These are phyloP conservation scores for Harpalus rufipes DNA, from an alignment of 2,888 invertebrate species.

Conservation along the genomic window DNA sequence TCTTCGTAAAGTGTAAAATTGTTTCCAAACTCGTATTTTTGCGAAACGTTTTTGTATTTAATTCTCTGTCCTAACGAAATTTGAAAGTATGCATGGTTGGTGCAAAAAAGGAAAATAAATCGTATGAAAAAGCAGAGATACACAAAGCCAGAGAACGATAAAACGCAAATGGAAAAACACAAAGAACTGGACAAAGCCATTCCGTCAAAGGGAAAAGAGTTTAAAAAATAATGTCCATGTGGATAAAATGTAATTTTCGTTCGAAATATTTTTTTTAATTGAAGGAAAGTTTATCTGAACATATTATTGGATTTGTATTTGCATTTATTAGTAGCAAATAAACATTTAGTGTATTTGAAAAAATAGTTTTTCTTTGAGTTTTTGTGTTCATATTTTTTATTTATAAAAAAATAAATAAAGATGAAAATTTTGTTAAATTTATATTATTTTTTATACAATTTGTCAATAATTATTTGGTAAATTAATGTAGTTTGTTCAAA, in stretches of 20 bases:
- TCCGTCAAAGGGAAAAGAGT: conserved; percentile 8
- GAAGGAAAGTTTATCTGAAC: background rate
- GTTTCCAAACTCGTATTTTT: background rate
- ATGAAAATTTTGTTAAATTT: no score
- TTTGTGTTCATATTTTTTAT: no score
- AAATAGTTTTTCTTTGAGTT: no score
- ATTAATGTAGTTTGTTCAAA: no score
- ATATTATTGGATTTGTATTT: background rate
- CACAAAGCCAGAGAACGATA: conserved; percentile 54
- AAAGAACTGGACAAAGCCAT: conserved; percentile 46
- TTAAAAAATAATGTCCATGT: conserved; percentile 32
- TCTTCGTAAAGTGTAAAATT: background rate
- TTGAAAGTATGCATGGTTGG: conserved; percentile 5
- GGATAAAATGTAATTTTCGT: conserved; percentile 36
- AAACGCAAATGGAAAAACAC: conserved; percentile 53
- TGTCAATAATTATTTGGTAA: no score
- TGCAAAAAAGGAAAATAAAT: conserved; percentile 38
- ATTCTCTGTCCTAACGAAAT: background rate
- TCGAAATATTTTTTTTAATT: conserved; percentile 17
- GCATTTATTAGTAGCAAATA: no score
- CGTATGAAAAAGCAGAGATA: conserved; percentile 26
- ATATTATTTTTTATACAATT: no score
- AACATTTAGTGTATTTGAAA: no score
- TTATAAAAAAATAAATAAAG: no score
- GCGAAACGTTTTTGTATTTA: background rate